Evolutionary conservation across 2,113 vertebrate species (phyloP), one percentile per base, ranked within the genome.

Genomic region (Gulo gulo): DNA sequence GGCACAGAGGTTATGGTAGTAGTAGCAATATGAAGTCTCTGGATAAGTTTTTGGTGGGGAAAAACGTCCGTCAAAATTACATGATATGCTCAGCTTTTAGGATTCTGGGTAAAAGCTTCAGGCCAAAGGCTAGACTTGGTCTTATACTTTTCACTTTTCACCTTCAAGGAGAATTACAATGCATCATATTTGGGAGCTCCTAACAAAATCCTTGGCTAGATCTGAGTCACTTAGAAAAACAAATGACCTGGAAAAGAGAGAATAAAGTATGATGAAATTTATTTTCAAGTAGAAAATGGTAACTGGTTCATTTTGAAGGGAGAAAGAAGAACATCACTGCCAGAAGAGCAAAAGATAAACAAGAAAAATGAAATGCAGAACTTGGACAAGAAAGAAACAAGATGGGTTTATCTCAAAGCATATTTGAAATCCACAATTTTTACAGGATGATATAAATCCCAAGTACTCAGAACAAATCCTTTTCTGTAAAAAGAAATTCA

Each of bases 171-270:
- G 96, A 93, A 84, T 59, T 57, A 5, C 1, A 84, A 0, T 0
- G 10, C 79, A 78, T 95, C 95, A 96, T 6, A 0, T 63, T 94
- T 96, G 92, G 14, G 91, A 95, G 59, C 7, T 23, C 45, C 0
- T 1, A 93, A 86, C 78, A 98, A 97, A 98, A 97, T 87, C 88
- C 57, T 3, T 6, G 7, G 29, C 61, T 94, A 95, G 93, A 87
- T 96, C 93, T 91, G 84, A 83, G 90, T 91, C 84, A 97, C 91
- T 97, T 90, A 82, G 89, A 93, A 98, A 97, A 97, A 61, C 78
- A 96, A 85, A 85, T 87, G 80, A 91, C 15, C 23, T 81, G 52
- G 31, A 39, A 95, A 94, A 91, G 14, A 96, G 84, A 45, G 67
- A 59, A 76, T 93, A 74, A 84, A 61, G 34, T 59, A 45, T 0